These are phyloP conservation scores for Melanchra persicariae DNA, from an alignment of 2,888 invertebrate species.

Conservation along the genomic window DNA sequence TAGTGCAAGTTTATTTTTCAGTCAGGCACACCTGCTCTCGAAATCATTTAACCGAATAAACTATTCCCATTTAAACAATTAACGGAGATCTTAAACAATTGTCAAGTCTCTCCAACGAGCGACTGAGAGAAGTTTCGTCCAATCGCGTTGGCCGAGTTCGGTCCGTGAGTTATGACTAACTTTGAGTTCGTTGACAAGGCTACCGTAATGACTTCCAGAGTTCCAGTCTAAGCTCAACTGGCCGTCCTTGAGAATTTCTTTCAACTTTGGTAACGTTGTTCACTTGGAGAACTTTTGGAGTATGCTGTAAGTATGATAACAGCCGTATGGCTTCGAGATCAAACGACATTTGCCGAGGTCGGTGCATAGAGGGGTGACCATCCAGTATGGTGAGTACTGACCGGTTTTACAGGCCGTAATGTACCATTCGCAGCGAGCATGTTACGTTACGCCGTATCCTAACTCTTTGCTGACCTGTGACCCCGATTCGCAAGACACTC, in stretches of 20 bases:
- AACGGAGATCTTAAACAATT: slow-evolving; percentile 55
- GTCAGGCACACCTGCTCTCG: slow-evolving; percentile 22
- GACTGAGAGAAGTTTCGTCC: slow-evolving; percentile 48
- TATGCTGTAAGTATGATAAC: neutral
- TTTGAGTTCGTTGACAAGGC: slow-evolving; percentile 49
- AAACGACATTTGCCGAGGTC: too few species aligned
- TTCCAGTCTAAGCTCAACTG: slow-evolving; percentile 1
- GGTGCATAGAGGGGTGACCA: too few species aligned
- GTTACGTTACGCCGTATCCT: too few species aligned
- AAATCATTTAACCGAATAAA: slow-evolving; percentile 40
- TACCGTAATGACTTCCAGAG: slow-evolving; percentile 48
- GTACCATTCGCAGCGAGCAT: too few species aligned
- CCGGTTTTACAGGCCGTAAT: too few species aligned
- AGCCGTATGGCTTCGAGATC: too few species aligned
- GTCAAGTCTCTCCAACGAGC: slow-evolving; percentile 38
- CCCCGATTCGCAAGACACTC: too few species aligned
- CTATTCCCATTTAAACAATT: slow-evolving; percentile 58
- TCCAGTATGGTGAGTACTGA: too few species aligned
- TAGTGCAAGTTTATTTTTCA: neutral
- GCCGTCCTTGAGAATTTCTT: slow-evolving; percentile 47
- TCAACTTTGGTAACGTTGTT: slow-evolving; percentile 25
- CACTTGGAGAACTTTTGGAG: slow-evolving; percentile 1
- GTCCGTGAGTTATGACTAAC: slow-evolving; percentile 60
- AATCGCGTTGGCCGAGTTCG: slow-evolving; percentile 54
- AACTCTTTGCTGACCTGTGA: too few species aligned